These are phyloP conservation scores for Agrypnus murinus DNA, from an alignment of 2,888 invertebrate genomes.

Conservation along the genomic window DNA sequence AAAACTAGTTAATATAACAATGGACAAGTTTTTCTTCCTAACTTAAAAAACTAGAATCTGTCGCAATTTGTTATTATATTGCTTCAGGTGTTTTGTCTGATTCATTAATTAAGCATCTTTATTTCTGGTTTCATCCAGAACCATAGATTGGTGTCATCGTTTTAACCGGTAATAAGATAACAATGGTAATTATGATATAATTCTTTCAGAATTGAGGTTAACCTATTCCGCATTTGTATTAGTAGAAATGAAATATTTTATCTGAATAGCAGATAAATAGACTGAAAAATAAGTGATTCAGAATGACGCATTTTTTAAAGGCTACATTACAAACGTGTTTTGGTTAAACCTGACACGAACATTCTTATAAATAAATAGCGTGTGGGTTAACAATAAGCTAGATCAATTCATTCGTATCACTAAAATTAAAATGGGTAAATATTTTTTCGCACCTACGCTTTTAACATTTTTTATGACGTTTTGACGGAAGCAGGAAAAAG, in stretches of 20 bases:
- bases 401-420: neutral
- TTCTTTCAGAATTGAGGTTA: neutral
- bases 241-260: neutral
- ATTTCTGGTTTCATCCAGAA: neutral
- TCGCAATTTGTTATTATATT: constrained; percentile 9
- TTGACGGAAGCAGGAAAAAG: neutral
- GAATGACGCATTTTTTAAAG: neutral
- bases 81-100: constrained; percentile 3
- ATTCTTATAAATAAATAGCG: neutral
- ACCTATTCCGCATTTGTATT: neutral
- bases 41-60: constrained; percentile 24
- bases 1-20: constrained; percentile 2
- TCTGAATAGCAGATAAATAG: neutral
- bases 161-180: neutral
- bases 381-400: neutral
- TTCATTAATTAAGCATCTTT: neutral
- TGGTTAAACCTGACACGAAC: neutral
- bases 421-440: neutral
- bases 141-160: too few species aligned
- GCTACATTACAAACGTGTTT: neutral
- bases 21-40: constrained; percentile 7
- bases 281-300: neutral
- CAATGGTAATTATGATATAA: neutral
- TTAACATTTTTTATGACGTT: neutral
- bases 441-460: neutral